Conservation (phyloP, 2,113 vertebrate genomes). For the Malurus alboscapulatus region DNA sequence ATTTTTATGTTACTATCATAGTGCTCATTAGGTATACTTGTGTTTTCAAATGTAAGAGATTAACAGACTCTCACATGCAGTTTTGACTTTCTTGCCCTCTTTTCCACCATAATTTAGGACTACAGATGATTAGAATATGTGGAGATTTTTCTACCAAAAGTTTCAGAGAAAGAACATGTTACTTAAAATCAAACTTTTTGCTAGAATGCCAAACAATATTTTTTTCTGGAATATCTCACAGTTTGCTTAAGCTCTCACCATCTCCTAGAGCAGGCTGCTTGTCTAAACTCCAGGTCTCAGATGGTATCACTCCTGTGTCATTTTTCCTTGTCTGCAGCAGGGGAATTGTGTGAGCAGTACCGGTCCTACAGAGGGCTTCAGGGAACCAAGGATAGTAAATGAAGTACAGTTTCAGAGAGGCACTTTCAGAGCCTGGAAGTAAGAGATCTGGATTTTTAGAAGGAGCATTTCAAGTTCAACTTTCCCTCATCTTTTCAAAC, state of each 20-base stretch:
- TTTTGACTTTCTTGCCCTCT: not conserved
- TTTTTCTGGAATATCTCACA: not conserved
- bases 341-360: not conserved
- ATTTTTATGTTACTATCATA: not conserved
- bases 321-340: not conserved
- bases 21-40: not conserved
- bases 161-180: not conserved
- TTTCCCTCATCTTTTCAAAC: not conserved
- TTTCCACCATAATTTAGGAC: not conserved
- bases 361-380: not conserved
- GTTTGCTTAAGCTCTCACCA: not conserved
- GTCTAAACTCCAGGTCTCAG: not conserved
- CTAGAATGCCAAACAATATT: not conserved
- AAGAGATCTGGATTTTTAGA: not conserved
- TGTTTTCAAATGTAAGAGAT: not conserved
- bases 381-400: not conserved
- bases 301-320: not conserved
- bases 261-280: not conserved
- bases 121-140: not conserved
- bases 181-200: not conserved
- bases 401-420: not conserved
- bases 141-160: not conserved
- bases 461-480: not conserved
- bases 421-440: not conserved
- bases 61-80: not conserved